Percentiles rank a stretch among this genome's conserved stretches.
Conservation (phyloP, 1,140 invertebrate genomes). For the Tyrophagus putrescentiae region DNA sequence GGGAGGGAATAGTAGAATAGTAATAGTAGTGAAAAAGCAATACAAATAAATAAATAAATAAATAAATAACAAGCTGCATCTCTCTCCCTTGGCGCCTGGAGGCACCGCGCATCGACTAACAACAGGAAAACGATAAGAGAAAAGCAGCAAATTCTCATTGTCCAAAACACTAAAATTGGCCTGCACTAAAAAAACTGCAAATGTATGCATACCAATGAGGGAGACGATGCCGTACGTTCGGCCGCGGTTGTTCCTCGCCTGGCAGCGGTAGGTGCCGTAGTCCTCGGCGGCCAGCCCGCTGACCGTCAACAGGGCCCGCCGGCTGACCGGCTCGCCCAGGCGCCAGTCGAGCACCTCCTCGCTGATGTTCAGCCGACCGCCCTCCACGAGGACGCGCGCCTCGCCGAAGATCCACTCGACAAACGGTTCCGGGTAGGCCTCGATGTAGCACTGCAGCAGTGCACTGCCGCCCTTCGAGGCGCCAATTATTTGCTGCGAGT, state of each 20-base stretch:
- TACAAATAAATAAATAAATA: no score
- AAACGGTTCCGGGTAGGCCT: conserved; percentile 69
- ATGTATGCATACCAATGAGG: conserved; percentile 45
- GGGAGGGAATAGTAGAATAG: no score
- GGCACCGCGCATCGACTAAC: no score
- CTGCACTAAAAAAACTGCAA: background rate
- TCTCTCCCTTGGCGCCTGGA: no score
- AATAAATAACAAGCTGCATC: no score
- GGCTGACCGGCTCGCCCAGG: conserved; percentile 7
- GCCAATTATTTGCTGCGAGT: conserved; percentile 48
- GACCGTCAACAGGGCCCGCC: conserved; percentile 55
- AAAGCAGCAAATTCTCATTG: no score
- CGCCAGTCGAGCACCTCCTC: conserved; percentile 18
- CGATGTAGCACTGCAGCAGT: conserved; percentile 64
- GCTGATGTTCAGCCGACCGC: conserved; percentile 24
- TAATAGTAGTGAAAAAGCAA: no score
- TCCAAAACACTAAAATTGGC: no score
- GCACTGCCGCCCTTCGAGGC: conserved; percentile 50
- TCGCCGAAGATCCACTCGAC: conserved; percentile 68
- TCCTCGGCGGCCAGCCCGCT: conserved; percentile 47
- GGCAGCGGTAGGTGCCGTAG: conserved; percentile 58
- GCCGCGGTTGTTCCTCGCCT: conserved; percentile 62
- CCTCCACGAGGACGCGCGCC: conserved; percentile 51
- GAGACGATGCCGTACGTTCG: conserved; percentile 57
- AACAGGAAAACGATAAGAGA: no score